Base-by-base conservation (phyloP, 2,113 vertebrate genomes). In the Dromaius novaehollandiae region DNA sequence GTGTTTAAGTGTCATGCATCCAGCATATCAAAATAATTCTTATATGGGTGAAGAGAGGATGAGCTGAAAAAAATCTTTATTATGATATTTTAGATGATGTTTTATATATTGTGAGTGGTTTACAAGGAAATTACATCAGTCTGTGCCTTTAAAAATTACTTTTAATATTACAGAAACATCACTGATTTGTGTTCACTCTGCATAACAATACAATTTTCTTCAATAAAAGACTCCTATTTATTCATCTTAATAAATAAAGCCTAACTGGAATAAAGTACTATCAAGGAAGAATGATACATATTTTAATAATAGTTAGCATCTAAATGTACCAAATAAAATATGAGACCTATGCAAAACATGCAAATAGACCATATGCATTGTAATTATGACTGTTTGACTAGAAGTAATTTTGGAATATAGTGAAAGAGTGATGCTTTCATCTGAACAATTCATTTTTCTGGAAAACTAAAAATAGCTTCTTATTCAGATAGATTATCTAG, bases 391-490 rank as follows among this genome's bases (percentile, higher is more conserved):
- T 92, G 82, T 86, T 89, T 91, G 88, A 92, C 0, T 0, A 68
- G 91, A 95, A 95, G 68, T 90, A 92, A 97, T 94, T 75, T 93
- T 93, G 79, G 44, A 73, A 32, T 56, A 25, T 65, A 91, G 86
- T 56, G 53, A 63, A 89, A 55, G 87, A 97, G 51, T 76, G 66
- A 85, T 94, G 91, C 92, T 97, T 97, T 95, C 79, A 85, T 95
- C 70, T 93, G 88, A 96, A 88, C 84, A 96, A 92, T 94, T 96
- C 2, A 89, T 97, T 96, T 95, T 96, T 51, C 85, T 88, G 48
- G 17, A 95, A 97, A 90, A 60, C 95, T 97, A 96, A 98, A 98
- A 97, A 98, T 97, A 98, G 83, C 42, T 65, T 94, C 71, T 85
- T 94, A 75, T 74, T 96, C 91, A 96, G 95, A 90, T 92, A 94